Evolutionary conservation across 2,888 invertebrate genomes (phyloP).

Genomic region (Ischnura elegans): DNA sequence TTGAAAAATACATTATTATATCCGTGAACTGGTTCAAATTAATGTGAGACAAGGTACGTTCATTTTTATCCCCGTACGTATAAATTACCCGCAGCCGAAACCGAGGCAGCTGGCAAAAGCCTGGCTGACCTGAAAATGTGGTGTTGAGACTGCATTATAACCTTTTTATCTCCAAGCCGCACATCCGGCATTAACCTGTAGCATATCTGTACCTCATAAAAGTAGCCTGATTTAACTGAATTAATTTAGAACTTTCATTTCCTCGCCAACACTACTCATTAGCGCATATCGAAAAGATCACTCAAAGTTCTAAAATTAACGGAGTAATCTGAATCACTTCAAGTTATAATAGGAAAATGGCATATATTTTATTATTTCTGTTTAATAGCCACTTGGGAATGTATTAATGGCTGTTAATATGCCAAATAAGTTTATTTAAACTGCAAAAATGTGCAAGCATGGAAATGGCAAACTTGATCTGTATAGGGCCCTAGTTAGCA

Average conservation of each 20-base stretch:
- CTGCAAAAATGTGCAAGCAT: too few relatives aligned
- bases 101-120: background rate
- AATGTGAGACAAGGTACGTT: background rate
- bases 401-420: too few relatives aligned
- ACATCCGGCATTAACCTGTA: background rate
- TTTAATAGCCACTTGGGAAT: too few relatives aligned
- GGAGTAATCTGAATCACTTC: too few relatives aligned
- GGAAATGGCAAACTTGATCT: too few relatives aligned
- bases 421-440: too few relatives aligned
- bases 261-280: background rate
- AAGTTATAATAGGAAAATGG: too few relatives aligned
- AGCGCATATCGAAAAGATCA: too few relatives aligned
- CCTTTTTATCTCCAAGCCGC: background rate
- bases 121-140: background rate
- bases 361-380: too few relatives aligned
- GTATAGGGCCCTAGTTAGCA: too few relatives aligned
- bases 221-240: background rate
- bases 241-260: background rate
- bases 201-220: background rate
- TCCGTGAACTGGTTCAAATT: background rate
- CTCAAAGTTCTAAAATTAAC: too few relatives aligned
- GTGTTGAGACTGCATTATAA: background rate
- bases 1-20: background rate
- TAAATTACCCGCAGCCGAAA: background rate
- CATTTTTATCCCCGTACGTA: background rate